Evolutionary conservation across 1,140 invertebrate genomes (phyloP), one percentile per base, ranked within the genome.

Genomic region (Piezodorus guildinii): DNA sequence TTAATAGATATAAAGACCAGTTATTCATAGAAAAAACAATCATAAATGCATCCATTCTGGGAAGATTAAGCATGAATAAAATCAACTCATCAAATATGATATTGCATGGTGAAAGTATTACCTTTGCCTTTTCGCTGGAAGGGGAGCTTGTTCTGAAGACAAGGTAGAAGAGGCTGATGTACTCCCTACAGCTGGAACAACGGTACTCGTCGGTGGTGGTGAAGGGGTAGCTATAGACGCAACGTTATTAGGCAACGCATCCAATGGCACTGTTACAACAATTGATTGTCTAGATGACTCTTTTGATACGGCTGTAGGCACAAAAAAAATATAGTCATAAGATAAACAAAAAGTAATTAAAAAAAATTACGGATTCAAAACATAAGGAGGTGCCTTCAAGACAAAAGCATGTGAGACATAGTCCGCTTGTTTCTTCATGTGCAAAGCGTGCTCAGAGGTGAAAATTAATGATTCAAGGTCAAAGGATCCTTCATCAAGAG

Each of bases 231-330:
- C 30, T 16, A 27, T 14, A 25, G 16, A 6, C 21, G 51, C 62
- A 30, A 39, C 46, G 16, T 21, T 19, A 15, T 45, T 43, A 14
- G 61, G 62, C 12, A 61, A 23, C 3, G 49, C 66, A 27, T 67
- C 65, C 19, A 69, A 52, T 30, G 68, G 68, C 23, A 69, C 66
- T 49, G 65, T 63, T 15, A 69, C 68, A n/a, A 69, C 68, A 64
- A 69, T 69, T 19, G 52, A 56, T 19, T 56, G 52, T 56, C 52
- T 56, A 56, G 52, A 23, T 23, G 52, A 23, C 19, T 65, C 64
- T 65, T 61, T 65, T 27, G 59, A 30, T 16, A 30, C 54, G 9
- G 59, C 59, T 61, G 52, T 14, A 43, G 34, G 17, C 34, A 25
- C 15, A 59, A 25, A 23, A 59, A 61, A 61, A 59, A 23, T 59